Base-by-base conservation (phyloP, 2,888 invertebrate species). In the Phragmatobia fuliginosa region DNA sequence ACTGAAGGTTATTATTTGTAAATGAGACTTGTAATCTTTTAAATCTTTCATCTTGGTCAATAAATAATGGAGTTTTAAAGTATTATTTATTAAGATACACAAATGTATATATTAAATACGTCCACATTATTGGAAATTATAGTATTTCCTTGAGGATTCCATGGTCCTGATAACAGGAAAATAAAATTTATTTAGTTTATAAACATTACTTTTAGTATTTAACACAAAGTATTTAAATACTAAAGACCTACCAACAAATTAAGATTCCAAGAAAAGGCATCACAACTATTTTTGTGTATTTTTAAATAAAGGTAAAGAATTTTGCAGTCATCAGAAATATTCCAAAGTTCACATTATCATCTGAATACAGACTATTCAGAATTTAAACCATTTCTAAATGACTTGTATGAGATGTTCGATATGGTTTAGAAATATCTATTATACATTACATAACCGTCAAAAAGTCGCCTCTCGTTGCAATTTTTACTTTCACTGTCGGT, bases 321-420 rank as follows among this genome's bases (percentile, higher is more conserved):
- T n/a, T 49, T 10, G n/a, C 10, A 2, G 3, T 10, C 45, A 49
- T 49, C 45, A 49, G 45, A 28, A 28, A 56, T 56, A 5, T 56
- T 28, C 25, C 28, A 14, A 28, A 56, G 56, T 62, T 25, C 38
- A 62, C 7, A 38, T 62, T 18, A 28, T 4, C 16, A 38, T 62
- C 38, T 38, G 28, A 62, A 41, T 28, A 62, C 41, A 28, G 28
- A 38, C 28, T 41, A 21, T 1, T 41, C 5, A 41, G 38, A 18
- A 62, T 62, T 62, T 62, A 28, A 41, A 28, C 28, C 28, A 41
- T 62, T 41, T 28, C 61, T 18, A 62, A 25, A 56, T 2, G 28
- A 70, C 62, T 64, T 41, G 56, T 67, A 33, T 32, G 49, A 62
- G 45, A 63, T 62, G 58, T 68, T 58, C 68, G 63, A 38, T 73